Percentiles rank a stretch among this genome's conserved stretches.
Conservation (phyloP, 1,140 invertebrate genomes). For the Lasaia peninsularis region DNA sequence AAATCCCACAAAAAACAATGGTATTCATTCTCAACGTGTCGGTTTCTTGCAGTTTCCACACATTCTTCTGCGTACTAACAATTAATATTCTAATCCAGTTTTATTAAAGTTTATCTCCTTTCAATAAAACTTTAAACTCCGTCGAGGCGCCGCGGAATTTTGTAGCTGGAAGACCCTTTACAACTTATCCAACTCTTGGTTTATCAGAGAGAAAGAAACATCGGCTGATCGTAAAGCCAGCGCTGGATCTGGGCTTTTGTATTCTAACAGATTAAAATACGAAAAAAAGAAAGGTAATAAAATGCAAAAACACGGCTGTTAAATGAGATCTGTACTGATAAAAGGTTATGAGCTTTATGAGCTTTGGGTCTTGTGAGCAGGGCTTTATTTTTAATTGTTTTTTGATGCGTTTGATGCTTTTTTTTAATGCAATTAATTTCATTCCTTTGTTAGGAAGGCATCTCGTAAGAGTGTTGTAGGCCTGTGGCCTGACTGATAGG, state of each 20-base stretch:
- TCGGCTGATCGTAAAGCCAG: conserved; percentile 5
- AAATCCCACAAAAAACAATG: no score
- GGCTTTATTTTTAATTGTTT: background rate
- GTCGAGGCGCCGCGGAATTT: conserved; percentile 2
- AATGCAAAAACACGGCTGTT: conserved; percentile 2
- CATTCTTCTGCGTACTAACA: no score
- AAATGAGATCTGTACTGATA: conserved; percentile 7
- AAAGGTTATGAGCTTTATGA: background rate
- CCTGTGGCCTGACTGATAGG: no score
- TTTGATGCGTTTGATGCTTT: background rate
- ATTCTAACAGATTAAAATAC: conserved; percentile 5
- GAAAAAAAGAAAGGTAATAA: conserved; percentile 9
- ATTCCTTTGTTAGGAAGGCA: no score
- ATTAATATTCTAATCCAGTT: no score
- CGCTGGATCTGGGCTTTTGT: background rate
- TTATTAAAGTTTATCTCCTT: conserved; percentile 1
- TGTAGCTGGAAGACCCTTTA: conserved; percentile 1
- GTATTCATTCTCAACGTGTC: no score
- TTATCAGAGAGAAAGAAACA: background rate
- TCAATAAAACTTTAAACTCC: conserved; percentile 9
- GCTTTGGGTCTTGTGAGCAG: background rate
- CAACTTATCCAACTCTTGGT: conserved; percentile 6
- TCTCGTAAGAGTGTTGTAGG: no score
- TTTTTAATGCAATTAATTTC: no score
- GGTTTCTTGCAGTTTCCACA: no score